A percentile compares a stretch with the other conserved stretches of the same genome.
Conservation (phyloP, 92 coral and sea anemone species). For the Epizoanthus stellaris region DNA sequence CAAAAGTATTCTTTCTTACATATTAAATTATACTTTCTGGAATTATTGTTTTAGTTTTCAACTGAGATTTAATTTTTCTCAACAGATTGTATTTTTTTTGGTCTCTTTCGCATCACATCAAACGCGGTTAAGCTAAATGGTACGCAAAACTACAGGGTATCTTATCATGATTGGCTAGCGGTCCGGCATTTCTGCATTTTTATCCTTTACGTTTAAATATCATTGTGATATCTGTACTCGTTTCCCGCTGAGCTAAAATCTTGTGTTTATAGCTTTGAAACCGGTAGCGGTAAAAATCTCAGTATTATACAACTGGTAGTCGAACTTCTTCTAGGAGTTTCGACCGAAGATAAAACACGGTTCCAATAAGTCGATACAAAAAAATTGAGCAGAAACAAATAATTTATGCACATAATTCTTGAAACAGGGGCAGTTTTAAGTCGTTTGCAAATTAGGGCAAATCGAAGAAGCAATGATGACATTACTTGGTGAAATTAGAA, state of each 20-base stretch:
- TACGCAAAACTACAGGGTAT: neutral
- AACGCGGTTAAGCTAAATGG: neutral
- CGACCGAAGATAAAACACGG: neutral
- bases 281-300: neutral
- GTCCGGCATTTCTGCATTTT: neutral
- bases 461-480: neutral
- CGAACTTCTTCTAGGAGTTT: neutral
- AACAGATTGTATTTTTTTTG: neutral
- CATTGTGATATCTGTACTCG: neutral
- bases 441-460: neutral
- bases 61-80: neutral
- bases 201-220: neutral
- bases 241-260: conserved; percentile 18
- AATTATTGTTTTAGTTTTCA: neutral
- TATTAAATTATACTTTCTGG: neutral
- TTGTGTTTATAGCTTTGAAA: conserved; percentile 20
- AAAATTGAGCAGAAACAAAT: neutral
- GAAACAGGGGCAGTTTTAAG: neutral
- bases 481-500: conserved; percentile 25
- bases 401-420: neutral
- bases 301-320: conserved; percentile 1
- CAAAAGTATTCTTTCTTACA: neutral
- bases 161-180: neutral
- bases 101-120: neutral
- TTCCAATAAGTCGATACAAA: neutral